Base-by-base conservation (phyloP, 2,888 invertebrate species). In the Hirtodrosophila alboralis region DNA sequence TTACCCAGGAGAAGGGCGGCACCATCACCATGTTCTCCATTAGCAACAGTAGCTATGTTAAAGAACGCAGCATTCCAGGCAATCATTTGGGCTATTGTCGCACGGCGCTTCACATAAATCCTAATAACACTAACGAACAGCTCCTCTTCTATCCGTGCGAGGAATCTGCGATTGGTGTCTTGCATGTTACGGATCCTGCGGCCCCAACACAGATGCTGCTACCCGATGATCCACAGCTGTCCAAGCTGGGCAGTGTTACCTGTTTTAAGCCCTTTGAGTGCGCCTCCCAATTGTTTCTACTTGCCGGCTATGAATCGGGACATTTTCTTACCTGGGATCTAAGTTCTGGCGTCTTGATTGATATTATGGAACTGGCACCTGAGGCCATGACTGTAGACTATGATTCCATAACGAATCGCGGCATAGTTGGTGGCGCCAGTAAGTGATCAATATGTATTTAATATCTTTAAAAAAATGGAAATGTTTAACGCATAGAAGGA, bases 1-100 rank as follows among this genome's bases (percentile, higher is more conserved):
- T 95, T 71, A 94, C 95, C 6, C 95, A 95, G 90, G 94, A 95
- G 88, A 96, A 95, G 89, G 93, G 93, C 60, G 95, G 95, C 64
- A 90, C 91, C 44, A 92, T 94, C 34, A 94, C 94, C 90, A 90
- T 94, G 66, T 95, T 95, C 93, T 91, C 92, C 70, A 91, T 92
- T 71, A 91, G 92, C 58, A 93, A 93, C 76, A 90, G 91, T 4
- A 93, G 93, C 53, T 95, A 94, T 59, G 91, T 92, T 57, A 91
- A 93, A 63, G 90, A 92, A 27, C 92, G 92, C 59, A 91, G 91
- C 4, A 91, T 94, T 53, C 88, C 92, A n/a, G 92, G 92, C 48
- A 93, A 93, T 70, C 94, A 93, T 83, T 91, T 92, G 57, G 95
- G 95, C 30, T 96, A 94, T 89, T 96, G 96, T 89, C 93, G 94